phyloP scores from a whole-genome alignment of 2,113 vertebrate genomes.

The Chaenogobius annularis region DNA sequence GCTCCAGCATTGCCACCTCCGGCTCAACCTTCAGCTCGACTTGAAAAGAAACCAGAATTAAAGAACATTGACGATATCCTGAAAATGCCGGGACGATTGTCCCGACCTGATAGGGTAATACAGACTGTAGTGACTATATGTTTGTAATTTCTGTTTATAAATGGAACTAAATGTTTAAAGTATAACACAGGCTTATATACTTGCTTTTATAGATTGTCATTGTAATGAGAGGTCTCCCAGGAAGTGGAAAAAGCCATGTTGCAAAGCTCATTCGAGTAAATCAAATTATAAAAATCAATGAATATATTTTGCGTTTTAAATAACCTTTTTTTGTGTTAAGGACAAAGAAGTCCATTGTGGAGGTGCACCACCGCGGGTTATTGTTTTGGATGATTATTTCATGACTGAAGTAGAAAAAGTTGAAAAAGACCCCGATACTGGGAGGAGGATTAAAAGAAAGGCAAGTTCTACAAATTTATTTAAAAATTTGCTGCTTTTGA shows the following conservation, averaged over 20 bases:
- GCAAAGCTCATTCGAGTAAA: conserved; percentile 96
- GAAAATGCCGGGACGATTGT: conserved; percentile 89
- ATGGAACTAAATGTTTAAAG: neutral
- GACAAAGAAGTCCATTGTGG: conserved; percentile 98
- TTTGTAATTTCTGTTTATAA: neutral
- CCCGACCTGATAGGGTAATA: conserved; percentile 90
- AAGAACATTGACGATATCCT: conserved; percentile 97
- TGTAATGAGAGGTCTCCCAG: conserved; percentile 97
- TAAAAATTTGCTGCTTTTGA: neutral
- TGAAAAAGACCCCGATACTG: conserved; percentile 93
- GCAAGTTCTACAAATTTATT: conserved; percentile 63
- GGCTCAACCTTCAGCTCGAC: conserved; percentile 77
- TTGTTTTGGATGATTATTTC: conserved; percentile 97
- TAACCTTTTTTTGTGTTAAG: conserved; percentile 64
- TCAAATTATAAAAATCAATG: conserved; percentile 28
- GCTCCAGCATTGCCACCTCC: conserved; percentile 81
- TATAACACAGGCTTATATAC: neutral
- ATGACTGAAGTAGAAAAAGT: conserved; percentile 96
- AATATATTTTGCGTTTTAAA: neutral
- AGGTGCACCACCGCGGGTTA: conserved; percentile 93
- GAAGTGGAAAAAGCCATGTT: conserved; percentile 98
- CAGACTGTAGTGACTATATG: neutral
- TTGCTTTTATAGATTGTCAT: conserved; percentile 90
- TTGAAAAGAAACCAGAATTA: conserved; percentile 95
- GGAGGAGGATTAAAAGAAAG: conserved; percentile 93